Evolutionary conservation across 2,113 vertebrate species (phyloP).

Genomic region (Chrysochloris asiatica): DNA sequence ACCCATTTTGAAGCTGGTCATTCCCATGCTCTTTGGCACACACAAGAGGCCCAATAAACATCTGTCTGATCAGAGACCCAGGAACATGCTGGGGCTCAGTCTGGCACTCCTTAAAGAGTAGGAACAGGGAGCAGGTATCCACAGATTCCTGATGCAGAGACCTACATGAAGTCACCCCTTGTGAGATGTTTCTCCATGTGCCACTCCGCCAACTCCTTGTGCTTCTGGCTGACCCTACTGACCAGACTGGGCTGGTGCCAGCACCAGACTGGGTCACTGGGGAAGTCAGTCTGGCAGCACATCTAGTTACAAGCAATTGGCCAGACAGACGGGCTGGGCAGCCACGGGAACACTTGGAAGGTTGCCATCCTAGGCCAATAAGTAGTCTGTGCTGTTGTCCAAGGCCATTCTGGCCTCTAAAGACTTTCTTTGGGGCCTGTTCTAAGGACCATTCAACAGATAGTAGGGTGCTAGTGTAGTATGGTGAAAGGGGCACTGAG

Average conservation of each 20-base stretch:
- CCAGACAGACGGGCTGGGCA: neutral
- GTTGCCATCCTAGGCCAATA: neutral
- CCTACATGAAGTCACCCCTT: too few species aligned
- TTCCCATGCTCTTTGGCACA: too few species aligned
- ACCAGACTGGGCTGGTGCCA: neutral
- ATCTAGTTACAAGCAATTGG: neutral
- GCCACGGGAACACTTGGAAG: neutral
- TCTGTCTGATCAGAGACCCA: neutral
- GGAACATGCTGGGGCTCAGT: neutral
- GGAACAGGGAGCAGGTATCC: accelerated
- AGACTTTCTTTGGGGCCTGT: neutral
- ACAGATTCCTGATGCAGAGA: neutral
- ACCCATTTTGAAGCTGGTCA: neutral
- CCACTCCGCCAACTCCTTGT: neutral
- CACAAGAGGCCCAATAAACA: neutral
- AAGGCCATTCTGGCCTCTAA: neutral
- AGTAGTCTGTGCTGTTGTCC: neutral
- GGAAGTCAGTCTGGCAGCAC: conserved; percentile 42
- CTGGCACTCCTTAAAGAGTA: neutral
- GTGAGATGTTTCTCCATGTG: neutral
- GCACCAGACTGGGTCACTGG: neutral
- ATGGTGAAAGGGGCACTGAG: neutral
- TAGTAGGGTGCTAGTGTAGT: too few species aligned
- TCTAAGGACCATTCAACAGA: too few species aligned
- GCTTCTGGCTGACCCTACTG: neutral